Percentiles rank a stretch among this genome's conserved stretches.
These are phyloP conservation scores for Drosophila jambulina DNA, from an alignment of 1,140 invertebrate genomes.

Conservation along the genomic window DNA sequence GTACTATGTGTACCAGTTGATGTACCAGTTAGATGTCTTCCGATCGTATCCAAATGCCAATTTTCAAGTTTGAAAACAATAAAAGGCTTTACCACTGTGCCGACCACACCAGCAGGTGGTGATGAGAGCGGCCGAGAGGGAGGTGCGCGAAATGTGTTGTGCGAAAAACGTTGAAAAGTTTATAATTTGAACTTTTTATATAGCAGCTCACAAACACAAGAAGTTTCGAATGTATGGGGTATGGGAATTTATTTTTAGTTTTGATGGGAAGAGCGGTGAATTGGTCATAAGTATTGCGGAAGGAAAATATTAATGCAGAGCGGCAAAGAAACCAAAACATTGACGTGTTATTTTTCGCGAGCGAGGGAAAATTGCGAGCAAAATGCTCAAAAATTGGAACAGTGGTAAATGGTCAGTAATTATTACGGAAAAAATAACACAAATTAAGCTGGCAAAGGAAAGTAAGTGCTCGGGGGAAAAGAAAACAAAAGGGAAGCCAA, in stretches of 20 bases:
- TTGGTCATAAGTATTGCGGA: slow-evolving; percentile 50
- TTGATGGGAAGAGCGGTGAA: slow-evolving; percentile 40
- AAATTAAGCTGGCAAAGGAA: slow-evolving; percentile 51
- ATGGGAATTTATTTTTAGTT: slow-evolving; percentile 64
- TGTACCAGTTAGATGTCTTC: too few species aligned
- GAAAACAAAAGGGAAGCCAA: slow-evolving; percentile 55
- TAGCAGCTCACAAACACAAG: slow-evolving; percentile 40
- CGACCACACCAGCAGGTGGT: slow-evolving; percentile 58
- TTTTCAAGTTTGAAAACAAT: background rate
- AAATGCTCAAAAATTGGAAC: slow-evolving; percentile 59
- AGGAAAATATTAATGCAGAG: slow-evolving; percentile 67
- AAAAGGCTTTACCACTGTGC: slow-evolving; percentile 34
- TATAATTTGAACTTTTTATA: slow-evolving; percentile 70
- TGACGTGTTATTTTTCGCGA: slow-evolving; percentile 28
- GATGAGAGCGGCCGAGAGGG: slow-evolving; percentile 39
- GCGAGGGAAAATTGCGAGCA: slow-evolving; percentile 19
- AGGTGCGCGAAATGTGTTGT: slow-evolving; percentile 40
- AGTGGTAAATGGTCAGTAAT: slow-evolving; percentile 68
- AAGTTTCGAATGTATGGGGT: slow-evolving; percentile 31
- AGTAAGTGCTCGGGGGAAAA: slow-evolving; percentile 14
- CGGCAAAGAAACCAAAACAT: slow-evolving; percentile 42
- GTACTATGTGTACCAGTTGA: too few species aligned
- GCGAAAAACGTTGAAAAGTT: slow-evolving; percentile 65
- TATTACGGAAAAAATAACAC: slow-evolving; percentile 58
- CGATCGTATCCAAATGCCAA: too few species aligned